A percentile compares a stretch with the other conserved stretches of the same genome.
Conservation (phyloP, 2,888 invertebrate species). For the Cataglyphis altisquamis region DNA sequence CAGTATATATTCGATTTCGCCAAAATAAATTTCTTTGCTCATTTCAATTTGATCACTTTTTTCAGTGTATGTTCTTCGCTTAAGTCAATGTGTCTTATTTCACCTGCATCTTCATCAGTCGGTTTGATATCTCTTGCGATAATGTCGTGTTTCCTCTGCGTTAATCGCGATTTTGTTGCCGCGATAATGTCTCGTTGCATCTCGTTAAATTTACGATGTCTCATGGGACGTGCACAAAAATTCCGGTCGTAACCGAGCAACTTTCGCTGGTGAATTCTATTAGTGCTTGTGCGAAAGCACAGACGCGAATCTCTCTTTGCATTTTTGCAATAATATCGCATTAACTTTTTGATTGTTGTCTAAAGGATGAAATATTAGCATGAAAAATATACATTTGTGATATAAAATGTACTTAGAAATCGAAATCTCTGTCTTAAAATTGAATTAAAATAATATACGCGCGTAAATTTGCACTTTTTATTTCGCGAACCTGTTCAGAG, state of each 20-base stretch:
- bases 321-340: not conserved
- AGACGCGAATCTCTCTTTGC: not conserved
- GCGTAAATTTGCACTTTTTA: not conserved
- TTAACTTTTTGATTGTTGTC: not conserved
- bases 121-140: not conserved
- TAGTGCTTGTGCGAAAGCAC: not conserved
- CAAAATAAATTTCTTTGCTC: not conserved
- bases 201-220: not conserved
- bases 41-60: not conserved
- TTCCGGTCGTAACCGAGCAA: slow-evolving; percentile 51
- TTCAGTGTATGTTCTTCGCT: not conserved
- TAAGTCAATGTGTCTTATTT: not conserved
- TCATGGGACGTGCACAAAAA: not conserved
- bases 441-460: not conserved
- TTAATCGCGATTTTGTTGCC: not conserved
- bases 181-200: not conserved
- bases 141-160: slow-evolving; percentile 2
- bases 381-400: not conserved
- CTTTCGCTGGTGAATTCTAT: slow-evolving; percentile 53
- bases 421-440: not conserved
- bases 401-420: not conserved
- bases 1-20: not conserved
- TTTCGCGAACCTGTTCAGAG: slow-evolving; percentile 6
- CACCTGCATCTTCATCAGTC: slow-evolving; percentile 26
- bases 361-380: not conserved